These are phyloP conservation scores for Myotis brandtii DNA, from an alignment of 2,113 vertebrate genomes.

Conservation along the genomic window DNA sequence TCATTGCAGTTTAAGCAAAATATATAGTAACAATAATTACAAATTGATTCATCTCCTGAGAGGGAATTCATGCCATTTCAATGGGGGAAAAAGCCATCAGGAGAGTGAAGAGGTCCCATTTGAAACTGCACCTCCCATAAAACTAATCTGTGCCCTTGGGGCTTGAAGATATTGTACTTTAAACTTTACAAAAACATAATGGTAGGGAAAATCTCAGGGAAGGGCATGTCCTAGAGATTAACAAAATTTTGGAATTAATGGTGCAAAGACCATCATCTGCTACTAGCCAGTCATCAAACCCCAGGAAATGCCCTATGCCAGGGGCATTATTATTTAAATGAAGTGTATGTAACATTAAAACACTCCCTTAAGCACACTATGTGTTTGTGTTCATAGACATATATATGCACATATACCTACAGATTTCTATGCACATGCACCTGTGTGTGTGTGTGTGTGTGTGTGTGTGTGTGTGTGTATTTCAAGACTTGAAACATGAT, in stretches of 20 bases:
- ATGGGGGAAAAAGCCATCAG: background rate
- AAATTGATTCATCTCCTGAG: background rate
- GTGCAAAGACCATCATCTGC: constrained; percentile 17
- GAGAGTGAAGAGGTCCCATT: background rate
- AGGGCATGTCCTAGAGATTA: constrained; percentile 33
- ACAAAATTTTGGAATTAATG: constrained; percentile 59
- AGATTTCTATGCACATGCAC: background rate
- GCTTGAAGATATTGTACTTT: constrained; percentile 29
- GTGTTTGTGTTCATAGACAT: background rate
- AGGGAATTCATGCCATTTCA: background rate
- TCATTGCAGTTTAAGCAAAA: constrained; percentile 18
- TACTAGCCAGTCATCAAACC: constrained; percentile 35
- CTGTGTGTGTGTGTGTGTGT: background rate
- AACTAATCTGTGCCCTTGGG: background rate
- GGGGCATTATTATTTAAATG: background rate
- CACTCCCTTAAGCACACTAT: background rate
- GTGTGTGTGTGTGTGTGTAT: background rate
- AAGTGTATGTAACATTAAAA: constrained; percentile 11
- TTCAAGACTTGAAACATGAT: background rate
- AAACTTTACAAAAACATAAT: background rate
- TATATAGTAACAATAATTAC: background rate
- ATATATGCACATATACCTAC: background rate
- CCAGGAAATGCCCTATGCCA: background rate
- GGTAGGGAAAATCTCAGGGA: constrained; percentile 27
- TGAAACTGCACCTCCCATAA: background rate